phyloP scores from a whole-genome alignment of 2,797 vertebrate species.

The Leptoclinus maculatus region DNA sequence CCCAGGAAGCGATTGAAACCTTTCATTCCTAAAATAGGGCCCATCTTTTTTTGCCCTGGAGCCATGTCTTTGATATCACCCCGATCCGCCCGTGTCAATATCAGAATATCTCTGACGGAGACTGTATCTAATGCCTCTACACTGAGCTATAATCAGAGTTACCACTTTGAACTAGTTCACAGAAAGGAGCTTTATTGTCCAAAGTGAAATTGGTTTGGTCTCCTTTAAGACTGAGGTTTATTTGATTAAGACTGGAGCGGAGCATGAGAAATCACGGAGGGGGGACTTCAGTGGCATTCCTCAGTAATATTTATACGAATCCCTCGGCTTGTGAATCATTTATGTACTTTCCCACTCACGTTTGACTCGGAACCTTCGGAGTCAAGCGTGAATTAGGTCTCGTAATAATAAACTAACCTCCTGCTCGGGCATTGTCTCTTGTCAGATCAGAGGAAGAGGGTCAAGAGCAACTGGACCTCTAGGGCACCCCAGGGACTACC shows the following conservation, averaged over 20 bases:
- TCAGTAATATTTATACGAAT: constrained; percentile 72
- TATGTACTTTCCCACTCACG: constrained; percentile 70
- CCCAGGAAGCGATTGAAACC: constrained; percentile 44
- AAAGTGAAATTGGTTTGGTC: constrained; percentile 68
- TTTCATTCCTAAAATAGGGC: constrained; percentile 57
- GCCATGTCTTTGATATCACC: constrained; percentile 65
- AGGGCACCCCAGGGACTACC: constrained; percentile 67
- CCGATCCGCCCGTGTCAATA: constrained; percentile 64
- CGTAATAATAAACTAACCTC: constrained; percentile 74
- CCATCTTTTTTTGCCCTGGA: constrained; percentile 45
- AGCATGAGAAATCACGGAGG: constrained; percentile 70
- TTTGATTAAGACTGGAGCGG: constrained; percentile 76
- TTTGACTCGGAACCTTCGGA: constrained; percentile 66
- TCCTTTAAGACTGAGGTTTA: constrained; percentile 75
- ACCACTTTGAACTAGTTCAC: constrained; percentile 78
- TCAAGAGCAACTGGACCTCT: constrained; percentile 76
- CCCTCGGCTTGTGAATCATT: constrained; percentile 76
- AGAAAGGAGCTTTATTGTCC: constrained; percentile 74
- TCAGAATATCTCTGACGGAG: constrained; percentile 72
- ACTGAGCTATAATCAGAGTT: constrained; percentile 70
- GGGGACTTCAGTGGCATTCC: constrained; percentile 68
- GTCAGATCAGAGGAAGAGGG: constrained; percentile 70
- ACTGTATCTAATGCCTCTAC: constrained; percentile 70
- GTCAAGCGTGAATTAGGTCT: constrained; percentile 67
- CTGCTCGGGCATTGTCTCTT: constrained; percentile 67